Evolutionary conservation across 2,113 vertebrate species (phyloP).

Genomic region (Onychostoma macrolepis): DNA sequence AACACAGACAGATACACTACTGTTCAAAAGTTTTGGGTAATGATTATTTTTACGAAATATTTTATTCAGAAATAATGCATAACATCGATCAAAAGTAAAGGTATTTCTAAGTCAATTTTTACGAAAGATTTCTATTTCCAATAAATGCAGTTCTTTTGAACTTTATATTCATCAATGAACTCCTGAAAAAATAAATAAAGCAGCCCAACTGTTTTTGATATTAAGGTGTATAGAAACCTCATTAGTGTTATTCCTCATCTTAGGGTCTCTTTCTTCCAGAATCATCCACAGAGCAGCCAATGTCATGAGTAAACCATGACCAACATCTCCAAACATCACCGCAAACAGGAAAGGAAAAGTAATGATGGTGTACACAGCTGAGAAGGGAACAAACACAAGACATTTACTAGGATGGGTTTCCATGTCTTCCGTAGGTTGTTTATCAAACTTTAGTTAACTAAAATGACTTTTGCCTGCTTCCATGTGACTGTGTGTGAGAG

Average conservation of each 20-base stretch:
- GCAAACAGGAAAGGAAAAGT: conserved; percentile 96
- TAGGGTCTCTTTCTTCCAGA: conserved; percentile 80
- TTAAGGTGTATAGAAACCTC: conserved; percentile 73
- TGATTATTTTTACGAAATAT: neutral
- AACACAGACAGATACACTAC: neutral
- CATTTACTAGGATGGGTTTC: neutral
- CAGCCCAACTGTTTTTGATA: neutral
- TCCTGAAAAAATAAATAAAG: neutral
- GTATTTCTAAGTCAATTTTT: neutral
- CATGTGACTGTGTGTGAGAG: neutral
- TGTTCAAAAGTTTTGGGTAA: neutral
- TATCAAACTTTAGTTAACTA: neutral
- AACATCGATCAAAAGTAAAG: neutral
- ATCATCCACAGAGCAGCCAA: conserved; percentile 90
- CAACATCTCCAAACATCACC: conserved; percentile 94
- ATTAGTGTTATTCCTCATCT: conserved; percentile 77
- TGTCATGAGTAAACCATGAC: conserved; percentile 89
- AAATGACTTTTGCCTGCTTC: neutral
- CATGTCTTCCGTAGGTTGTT: neutral
- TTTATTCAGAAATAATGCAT: neutral
- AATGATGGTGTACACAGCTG: conserved; percentile 90
- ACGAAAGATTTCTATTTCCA: neutral
- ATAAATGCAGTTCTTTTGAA: neutral
- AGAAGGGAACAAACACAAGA: conserved; percentile 23
- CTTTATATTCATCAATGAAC: neutral